These are phyloP conservation scores for Nesometra sesokonis DNA, from an alignment of 35 echinoderm and acorn worm species.

Conservation along the genomic window DNA sequence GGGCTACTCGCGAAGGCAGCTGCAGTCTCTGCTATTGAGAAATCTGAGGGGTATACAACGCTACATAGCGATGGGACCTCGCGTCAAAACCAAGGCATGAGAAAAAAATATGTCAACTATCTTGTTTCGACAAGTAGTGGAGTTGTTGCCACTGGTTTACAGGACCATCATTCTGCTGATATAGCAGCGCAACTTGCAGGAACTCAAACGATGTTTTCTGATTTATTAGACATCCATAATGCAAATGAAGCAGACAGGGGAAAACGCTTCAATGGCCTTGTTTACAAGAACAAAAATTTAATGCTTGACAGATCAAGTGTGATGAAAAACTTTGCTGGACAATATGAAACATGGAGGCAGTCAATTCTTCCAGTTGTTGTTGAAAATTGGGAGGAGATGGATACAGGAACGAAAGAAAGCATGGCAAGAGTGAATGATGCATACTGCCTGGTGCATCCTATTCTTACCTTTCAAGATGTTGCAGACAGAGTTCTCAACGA, in stretches of 20 bases:
- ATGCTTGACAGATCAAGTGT: slow-evolving; percentile 26
- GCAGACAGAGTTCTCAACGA: background rate
- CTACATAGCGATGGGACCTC: slow-evolving; percentile 28
- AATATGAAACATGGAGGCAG: background rate
- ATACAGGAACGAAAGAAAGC: background rate
- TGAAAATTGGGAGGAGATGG: background rate
- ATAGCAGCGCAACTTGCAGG: slow-evolving; percentile 17
- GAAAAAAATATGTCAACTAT: slow-evolving; percentile 18
- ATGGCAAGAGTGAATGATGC: background rate
- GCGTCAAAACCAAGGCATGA: slow-evolving; percentile 24
- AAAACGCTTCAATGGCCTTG: background rate
- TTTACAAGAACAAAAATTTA: slow-evolving; percentile 12
- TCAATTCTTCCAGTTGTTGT: background rate
- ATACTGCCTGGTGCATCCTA: slow-evolving; percentile 12
- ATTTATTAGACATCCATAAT: background rate
- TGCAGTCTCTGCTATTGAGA: slow-evolving; percentile 9
- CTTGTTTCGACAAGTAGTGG: slow-evolving; percentile 6
- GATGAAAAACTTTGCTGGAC: slow-evolving; percentile 17
- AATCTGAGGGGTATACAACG: background rate
- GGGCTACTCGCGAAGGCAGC: slow-evolving; percentile 23
- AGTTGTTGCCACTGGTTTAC: slow-evolving; percentile 17
- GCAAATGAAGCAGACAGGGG: background rate
- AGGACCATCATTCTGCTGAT: slow-evolving; percentile 21
- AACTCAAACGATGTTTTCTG: background rate
- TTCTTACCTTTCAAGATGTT: slow-evolving; percentile 3